Base-by-base conservation (phyloP, 2,113 vertebrate genomes). In the Pygoscelis adeliae region DNA sequence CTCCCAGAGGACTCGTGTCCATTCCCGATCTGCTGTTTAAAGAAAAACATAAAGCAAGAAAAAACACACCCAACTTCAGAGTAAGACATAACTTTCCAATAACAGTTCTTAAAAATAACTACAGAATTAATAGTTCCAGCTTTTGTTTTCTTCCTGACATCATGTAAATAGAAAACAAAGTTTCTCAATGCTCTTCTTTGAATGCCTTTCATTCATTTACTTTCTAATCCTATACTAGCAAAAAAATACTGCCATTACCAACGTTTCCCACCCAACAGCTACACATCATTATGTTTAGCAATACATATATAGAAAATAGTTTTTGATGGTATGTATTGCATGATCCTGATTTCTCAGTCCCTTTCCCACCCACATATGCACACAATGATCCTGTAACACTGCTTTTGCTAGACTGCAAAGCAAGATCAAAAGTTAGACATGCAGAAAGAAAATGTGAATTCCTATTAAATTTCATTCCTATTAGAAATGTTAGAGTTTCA, bases 1-100 rank as follows among this genome's bases (percentile, higher is more conserved):
- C 96, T 97, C 98, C 98, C 91, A 98, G 93, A 97, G 98, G 98
- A 87, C 98, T 98, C 91, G 98, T 97, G 93, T 99, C 99, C 99
- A 99, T 99, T 97, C 97, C 98, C 98, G 95, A 95, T 94, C 91
- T 97, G 97, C 97, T 98, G 94, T 96, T 92, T 63, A 62, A 89
- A 97, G 53, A 97, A 67, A 87, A 87, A 89, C 66, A 92, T 14
- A 96, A 96, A 97, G 49, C 55, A 96, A 88, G 83, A 91, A 97
- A 88, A 74, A 82, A 4, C 22, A 98, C 46, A 89, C 50, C 93
- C 67, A 94, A 40, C 27, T 80, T 97, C 72, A 97, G 91, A 73
- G 42, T 56, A 96, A 93, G 40, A 83, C 22, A 65, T 4, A 53
- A 92, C 23, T 89, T 96, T n/a, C 10, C 26, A 42, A 4, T n/a